Evolutionary conservation across 2,797 vertebrate species (phyloP).

Genomic region (Cyprinella venusta): DNA sequence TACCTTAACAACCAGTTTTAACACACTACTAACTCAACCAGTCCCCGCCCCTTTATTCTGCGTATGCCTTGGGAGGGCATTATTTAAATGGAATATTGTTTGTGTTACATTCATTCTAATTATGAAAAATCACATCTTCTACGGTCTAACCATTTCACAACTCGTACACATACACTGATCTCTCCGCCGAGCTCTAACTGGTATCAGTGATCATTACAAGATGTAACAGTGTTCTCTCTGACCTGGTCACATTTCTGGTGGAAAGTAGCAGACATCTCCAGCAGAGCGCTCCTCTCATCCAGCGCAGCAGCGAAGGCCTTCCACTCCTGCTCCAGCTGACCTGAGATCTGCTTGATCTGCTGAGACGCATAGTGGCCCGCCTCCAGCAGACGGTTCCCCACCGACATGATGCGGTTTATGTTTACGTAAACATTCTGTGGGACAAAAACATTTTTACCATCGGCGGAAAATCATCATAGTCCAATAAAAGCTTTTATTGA

Average conservation of each 20-base stretch:
- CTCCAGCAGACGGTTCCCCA: slow-evolving; percentile 94
- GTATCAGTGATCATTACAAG: neutral
- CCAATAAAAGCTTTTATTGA: no score
- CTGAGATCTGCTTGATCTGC: slow-evolving; percentile 98
- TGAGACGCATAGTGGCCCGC: slow-evolving; percentile 97
- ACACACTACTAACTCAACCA: neutral
- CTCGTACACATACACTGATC: neutral
- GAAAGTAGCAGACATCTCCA: slow-evolving; percentile 97
- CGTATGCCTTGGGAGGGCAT: neutral
- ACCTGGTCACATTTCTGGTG: slow-evolving; percentile 99
- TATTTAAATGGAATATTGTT: neutral
- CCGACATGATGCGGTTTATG: slow-evolving; percentile 98
- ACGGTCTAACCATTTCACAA: neutral
- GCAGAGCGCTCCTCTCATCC: slow-evolving; percentile 93
- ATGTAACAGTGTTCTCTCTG: slow-evolving; percentile 51
- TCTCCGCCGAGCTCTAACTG: neutral
- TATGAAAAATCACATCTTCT: neutral
- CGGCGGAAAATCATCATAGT: neutral
- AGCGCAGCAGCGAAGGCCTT: slow-evolving; percentile 95
- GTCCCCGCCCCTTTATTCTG: neutral
- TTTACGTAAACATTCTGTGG: slow-evolving; percentile 96
- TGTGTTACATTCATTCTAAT: neutral
- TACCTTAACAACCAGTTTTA: neutral
- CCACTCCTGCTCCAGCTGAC: slow-evolving; percentile 97
- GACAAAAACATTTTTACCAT: no score